Base-by-base conservation (phyloP, 2,797 vertebrate species). In the Hylomyscus alleni region DNA sequence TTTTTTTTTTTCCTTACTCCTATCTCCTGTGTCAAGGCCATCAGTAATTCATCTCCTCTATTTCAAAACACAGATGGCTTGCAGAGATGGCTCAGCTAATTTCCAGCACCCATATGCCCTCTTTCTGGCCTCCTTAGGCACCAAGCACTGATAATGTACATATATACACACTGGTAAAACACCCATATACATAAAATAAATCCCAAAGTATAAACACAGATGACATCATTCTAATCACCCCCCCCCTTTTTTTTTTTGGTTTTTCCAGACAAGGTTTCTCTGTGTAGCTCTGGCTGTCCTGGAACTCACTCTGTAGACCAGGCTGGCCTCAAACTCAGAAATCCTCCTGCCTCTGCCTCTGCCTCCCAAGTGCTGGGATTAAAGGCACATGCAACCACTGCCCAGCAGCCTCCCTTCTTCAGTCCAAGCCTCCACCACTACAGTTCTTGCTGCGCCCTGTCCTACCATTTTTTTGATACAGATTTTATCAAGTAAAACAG, bases 31-130 rank as follows among this genome's bases (percentile, higher is more conserved):
- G 76, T n/a, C 54, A 50, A 95, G 72, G 84, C 78, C 40, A 88
- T 17, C 34, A 58, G 50, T 31, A 94, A 93, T 91, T n/a, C 26
- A 85, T 89, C 80, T 89, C 40, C 80, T 89, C 47, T 83, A 76
- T 56, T 34, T 90, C 76, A 94, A 93, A 96, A 86, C 73, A 50
- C 47, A 69, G 65, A 86, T 52, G 83, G 34, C 31, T 37, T 62
- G 37, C 37, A 62, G 81, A 60, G 24, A 82, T 60, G 56, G 56
- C 56, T 82, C 20, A 72, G 69, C 69, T 72, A 72, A 72, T 72
- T 37, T 37, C 69, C 69, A 37, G 69, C 34, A 72, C n/a, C n/a
- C 69, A 72, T n/a, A 37, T 20, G 17, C 17, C 69, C 19, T 37
- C 69, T 72, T 72, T 72, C 69, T 72, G 69, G 19, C 69, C n/a